A percentile compares a stretch with the other conserved stretches of the same genome.
These are phyloP conservation scores for Thyatira batis DNA, from an alignment of 2,888 invertebrate species.

Conservation along the genomic window DNA sequence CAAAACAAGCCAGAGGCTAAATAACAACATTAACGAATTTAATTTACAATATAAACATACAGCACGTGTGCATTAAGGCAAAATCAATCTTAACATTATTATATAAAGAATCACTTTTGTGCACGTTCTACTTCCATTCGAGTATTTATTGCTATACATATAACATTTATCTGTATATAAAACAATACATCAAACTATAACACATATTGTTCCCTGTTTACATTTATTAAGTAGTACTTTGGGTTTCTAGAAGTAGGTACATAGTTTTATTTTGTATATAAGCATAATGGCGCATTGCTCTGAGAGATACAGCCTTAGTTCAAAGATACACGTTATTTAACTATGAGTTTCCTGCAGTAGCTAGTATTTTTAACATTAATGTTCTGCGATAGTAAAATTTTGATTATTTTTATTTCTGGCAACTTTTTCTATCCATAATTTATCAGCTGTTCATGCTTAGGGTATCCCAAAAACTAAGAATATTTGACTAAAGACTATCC, in stretches of 20 bases:
- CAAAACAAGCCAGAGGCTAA: conserved; percentile 49
- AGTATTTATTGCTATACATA: not conserved
- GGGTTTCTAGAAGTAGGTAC: not conserved
- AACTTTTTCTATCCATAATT: too few relatives aligned
- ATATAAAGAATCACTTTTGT: not conserved
- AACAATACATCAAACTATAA: not conserved
- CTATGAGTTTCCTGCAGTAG: too few relatives aligned
- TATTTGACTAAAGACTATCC: too few relatives aligned
- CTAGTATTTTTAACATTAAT: too few relatives aligned
- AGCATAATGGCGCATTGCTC: too few relatives aligned
- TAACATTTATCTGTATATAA: not conserved
- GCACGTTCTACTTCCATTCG: not conserved
- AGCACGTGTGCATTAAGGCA: conserved; percentile 7
- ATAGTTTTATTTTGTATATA: too few relatives aligned
- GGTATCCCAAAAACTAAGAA: too few relatives aligned
- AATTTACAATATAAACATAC: conserved; percentile 5
- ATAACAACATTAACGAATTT: conserved; percentile 37
- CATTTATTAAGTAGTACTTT: not conserved
- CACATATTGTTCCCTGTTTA: not conserved
- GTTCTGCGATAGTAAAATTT: too few relatives aligned
- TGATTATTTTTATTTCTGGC: too few relatives aligned
- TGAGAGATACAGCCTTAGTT: too few relatives aligned
- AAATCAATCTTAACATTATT: conserved; percentile 10
- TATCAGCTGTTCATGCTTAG: too few relatives aligned
- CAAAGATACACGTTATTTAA: too few relatives aligned